A percentile compares a stretch with the other conserved stretches of the same genome.
Conservation (phyloP, 2,888 invertebrate genomes). For the Thecocarcelia acutangulata region DNA sequence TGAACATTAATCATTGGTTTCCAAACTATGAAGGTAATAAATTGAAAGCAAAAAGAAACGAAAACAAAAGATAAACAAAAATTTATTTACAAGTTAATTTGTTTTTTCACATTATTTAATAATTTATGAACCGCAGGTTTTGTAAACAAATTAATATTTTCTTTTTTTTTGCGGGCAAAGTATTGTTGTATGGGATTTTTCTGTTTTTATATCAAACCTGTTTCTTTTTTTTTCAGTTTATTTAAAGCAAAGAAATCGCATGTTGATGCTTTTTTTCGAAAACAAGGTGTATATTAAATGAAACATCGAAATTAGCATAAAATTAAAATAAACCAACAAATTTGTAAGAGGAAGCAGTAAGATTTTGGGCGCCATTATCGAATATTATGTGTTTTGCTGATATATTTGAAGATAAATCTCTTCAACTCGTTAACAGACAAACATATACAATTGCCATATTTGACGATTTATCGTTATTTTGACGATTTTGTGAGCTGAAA, state of each 20-base stretch:
- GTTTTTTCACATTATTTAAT: constrained; percentile 44
- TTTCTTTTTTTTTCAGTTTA: constrained; percentile 23
- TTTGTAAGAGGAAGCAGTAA: constrained; percentile 7
- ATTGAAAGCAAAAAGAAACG: background rate
- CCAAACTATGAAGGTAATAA: background rate
- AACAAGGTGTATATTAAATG: constrained; percentile 22
- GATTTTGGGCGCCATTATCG: constrained; percentile 54
- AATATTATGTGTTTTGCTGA: constrained; percentile 14
- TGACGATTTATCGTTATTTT: too few species aligned
- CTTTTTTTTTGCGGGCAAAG: background rate
- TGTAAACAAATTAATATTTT: constrained; percentile 56
- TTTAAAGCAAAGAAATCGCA: background rate
- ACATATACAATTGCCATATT: background rate
- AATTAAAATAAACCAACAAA: constrained; percentile 48
- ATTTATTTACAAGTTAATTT: background rate
- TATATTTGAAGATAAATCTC: background rate
- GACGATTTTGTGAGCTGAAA: too few species aligned
- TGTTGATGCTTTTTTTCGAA: constrained; percentile 2
- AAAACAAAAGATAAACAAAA: too few species aligned
- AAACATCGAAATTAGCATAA: constrained; percentile 52
- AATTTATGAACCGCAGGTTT: constrained; percentile 25
- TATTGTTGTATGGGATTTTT: constrained; percentile 9
- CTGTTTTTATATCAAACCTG: constrained; percentile 17
- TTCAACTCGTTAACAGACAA: background rate
- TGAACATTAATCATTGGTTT: too few species aligned